Base-by-base conservation (phyloP, 2,888 invertebrate genomes). In the Acrobeloides nanus region DNA sequence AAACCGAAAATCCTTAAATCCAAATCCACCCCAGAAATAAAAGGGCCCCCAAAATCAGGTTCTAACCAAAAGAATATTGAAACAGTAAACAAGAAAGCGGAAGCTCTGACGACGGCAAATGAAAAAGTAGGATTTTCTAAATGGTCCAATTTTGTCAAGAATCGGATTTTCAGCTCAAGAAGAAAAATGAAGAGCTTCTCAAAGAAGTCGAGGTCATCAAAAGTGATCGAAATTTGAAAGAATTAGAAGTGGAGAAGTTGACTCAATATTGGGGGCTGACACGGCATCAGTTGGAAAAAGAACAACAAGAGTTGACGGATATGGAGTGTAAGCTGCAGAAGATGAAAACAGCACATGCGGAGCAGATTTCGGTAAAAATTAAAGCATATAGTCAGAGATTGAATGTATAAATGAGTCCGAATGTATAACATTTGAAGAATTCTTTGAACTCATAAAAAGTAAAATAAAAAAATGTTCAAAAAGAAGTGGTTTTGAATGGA, bases 311-410 rank as follows among this genome's bases (percentile, higher is more conserved):
- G 26, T 42, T 48, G 1, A 39, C 53, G 17, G 48, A 56, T 10
- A 43, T 63, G 8, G 66, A 66, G 44, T 55, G 42, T 20, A 51
- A 42, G 7, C 51, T 62, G 50, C 57, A 60, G 20, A 34, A 48
- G 21, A 51, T 66, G 60, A 55, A 60, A 40, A 57, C 59, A 2
- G 47, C 55, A 17, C 64, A 66, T 26, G 58, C 62, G 15, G 53
- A 51, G 20, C 52, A 59, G 25, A 52, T 64, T 33, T 57, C 59
- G 35, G 58, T 58, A 12, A 21, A n/a, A n/a, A n/a, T n/a, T n/a
- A n/a, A n/a, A n/a, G n/a, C n/a, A n/a, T n/a, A n/a, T n/a, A n/a
- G n/a, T n/a, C n/a, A n/a, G n/a, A n/a, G n/a, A n/a, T n/a, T n/a
- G n/a, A n/a, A n/a, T n/a, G n/a, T n/a, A n/a, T n/a, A n/a, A n/a